Percentiles rank a stretch among this genome's conserved stretches.
Conservation (phyloP, 2,888 invertebrate species). For the Sinelater perroti region DNA sequence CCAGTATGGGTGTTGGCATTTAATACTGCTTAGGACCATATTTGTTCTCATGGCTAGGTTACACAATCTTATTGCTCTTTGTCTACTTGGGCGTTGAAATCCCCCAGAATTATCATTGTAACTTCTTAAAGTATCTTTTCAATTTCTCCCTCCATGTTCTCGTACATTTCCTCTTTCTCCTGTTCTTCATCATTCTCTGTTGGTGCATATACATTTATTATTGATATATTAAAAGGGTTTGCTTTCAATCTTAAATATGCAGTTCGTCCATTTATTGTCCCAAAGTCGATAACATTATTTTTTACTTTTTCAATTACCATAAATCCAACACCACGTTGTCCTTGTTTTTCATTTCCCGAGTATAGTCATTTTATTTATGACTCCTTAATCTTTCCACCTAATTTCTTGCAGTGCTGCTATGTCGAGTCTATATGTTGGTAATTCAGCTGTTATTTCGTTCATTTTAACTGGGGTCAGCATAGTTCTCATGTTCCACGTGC, state of each 20-base stretch:
- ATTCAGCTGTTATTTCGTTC: conserved; percentile 30
- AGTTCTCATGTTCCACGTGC: conserved; percentile 33
- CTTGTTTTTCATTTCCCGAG: conserved; percentile 33
- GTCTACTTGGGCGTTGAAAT: conserved; percentile 27
- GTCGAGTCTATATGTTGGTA: conserved; percentile 27
- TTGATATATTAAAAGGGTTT: conserved; percentile 19
- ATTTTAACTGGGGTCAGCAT: conserved; percentile 32
- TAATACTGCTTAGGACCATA: no score
- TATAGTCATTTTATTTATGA: conserved; percentile 34
- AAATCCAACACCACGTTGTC: conserved; percentile 34
- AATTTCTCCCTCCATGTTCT: conserved; percentile 23
- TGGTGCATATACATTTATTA: conserved; percentile 27
- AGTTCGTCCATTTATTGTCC: conserved; percentile 29
- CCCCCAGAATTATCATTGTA: conserved; percentile 10
- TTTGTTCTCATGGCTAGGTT: no score
- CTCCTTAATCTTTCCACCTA: conserved; percentile 29
- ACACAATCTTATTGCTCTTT: no score
- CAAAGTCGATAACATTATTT: conserved; percentile 25
- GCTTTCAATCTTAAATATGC: conserved; percentile 22
- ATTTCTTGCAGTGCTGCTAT: conserved; percentile 35
- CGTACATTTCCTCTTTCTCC: conserved; percentile 30
- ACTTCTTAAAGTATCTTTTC: conserved; percentile 22
- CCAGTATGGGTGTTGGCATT: no score
- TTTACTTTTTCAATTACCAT: conserved; percentile 20
- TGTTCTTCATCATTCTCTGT: conserved; percentile 22